Percentiles rank a stretch among this genome's conserved stretches.
Evolutionary conservation across 2,113 vertebrate genomes (phyloP).

Genomic region (Chamaea fasciata): DNA sequence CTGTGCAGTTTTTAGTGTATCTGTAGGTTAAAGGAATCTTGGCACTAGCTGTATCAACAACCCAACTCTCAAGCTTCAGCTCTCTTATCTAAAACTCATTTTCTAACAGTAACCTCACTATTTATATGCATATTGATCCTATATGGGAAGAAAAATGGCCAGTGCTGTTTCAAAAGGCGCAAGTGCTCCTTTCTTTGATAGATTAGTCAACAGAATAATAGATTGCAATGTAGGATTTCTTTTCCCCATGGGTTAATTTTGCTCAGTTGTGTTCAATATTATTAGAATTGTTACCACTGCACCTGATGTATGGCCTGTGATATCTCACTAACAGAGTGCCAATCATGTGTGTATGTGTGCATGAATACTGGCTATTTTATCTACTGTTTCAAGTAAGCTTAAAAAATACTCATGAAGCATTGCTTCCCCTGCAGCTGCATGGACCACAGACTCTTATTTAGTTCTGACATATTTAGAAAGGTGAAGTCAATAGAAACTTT

Average conservation of each 20-base stretch:
- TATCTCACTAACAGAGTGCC: background rate
- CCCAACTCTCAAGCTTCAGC: background rate
- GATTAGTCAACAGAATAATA: constrained; percentile 2
- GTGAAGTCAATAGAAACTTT: background rate
- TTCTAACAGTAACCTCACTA: background rate
- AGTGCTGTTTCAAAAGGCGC: background rate
- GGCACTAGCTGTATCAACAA: background rate
- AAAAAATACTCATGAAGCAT: accelerated
- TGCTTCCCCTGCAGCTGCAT: background rate
- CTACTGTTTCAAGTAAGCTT: background rate
- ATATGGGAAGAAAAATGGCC: constrained; percentile 10
- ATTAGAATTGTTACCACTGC: background rate
- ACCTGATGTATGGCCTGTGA: background rate
- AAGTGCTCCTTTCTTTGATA: background rate
- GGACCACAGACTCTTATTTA: background rate
- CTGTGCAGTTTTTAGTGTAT: background rate
- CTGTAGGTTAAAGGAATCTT: constrained; percentile 2
- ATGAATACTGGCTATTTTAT: background rate
- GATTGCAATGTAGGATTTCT: background rate
- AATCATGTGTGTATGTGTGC: background rate
- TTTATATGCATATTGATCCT: constrained; percentile 23
- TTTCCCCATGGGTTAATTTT: background rate
- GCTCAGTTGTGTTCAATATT: background rate
- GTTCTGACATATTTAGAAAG: background rate
- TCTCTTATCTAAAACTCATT: constrained; percentile 18